A percentile compares a stretch with the other conserved stretches of the same genome.
Conservation (phyloP, 2,797 vertebrate genomes). For the Danio choprae region DNA sequence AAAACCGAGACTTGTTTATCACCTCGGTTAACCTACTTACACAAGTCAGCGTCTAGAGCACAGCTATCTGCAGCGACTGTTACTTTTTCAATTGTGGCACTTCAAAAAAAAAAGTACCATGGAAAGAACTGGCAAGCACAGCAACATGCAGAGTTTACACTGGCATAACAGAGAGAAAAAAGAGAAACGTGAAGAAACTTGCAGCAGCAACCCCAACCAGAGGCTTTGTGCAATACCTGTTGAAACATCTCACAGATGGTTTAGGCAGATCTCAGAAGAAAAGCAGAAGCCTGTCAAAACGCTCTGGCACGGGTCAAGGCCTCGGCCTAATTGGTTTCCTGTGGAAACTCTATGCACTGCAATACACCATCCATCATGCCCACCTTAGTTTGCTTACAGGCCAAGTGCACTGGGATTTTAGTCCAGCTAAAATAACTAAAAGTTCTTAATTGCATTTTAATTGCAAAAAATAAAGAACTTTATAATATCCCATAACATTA, state of each 20-base stretch:
- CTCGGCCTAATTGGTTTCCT: slow-evolving; percentile 60
- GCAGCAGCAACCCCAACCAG: slow-evolving; percentile 44
- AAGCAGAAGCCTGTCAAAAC: slow-evolving; percentile 46
- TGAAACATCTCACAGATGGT: slow-evolving; percentile 69
- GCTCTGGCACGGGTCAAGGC: slow-evolving; percentile 33
- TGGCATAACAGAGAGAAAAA: slow-evolving; percentile 69
- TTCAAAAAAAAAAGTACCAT: slow-evolving; percentile 51
- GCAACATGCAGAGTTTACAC: slow-evolving; percentile 64
- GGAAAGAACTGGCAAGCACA: slow-evolving; percentile 62
- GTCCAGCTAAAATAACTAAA: background rate
- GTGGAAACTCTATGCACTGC: slow-evolving; percentile 47
- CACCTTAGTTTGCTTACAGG: slow-evolving; percentile 2
- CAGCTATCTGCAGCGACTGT: slow-evolving; percentile 35
- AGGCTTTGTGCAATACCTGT: slow-evolving; percentile 50
- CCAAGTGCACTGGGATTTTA: slow-evolving; percentile 41
- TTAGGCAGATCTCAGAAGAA: slow-evolving; percentile 60
- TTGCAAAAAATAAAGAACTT: too few species aligned
- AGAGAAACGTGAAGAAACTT: slow-evolving; percentile 67
- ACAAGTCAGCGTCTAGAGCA: slow-evolving; percentile 49
- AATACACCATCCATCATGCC: slow-evolving; percentile 45
- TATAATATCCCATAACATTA: too few species aligned
- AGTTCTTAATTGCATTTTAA: too few species aligned
- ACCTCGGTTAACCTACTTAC: slow-evolving; percentile 47
- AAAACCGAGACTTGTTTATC: slow-evolving; percentile 53
- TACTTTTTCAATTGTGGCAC: slow-evolving; percentile 31